These are phyloP conservation scores for Abramis brama DNA, from an alignment of 2,113 vertebrate species.

Conservation along the genomic window DNA sequence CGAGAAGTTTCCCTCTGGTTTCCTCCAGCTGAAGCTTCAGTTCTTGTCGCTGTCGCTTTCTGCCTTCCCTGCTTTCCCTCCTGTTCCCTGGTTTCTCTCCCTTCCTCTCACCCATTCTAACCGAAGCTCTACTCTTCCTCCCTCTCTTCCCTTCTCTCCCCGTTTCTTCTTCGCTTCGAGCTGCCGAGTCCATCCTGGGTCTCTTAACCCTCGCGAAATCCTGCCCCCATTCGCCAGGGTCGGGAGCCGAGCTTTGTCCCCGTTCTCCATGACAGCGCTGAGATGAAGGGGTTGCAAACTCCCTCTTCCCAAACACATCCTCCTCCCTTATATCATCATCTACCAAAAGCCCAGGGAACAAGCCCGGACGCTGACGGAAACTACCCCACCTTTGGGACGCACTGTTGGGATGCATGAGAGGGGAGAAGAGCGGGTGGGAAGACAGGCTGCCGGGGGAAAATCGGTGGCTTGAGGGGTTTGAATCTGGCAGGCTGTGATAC, in stretches of 20 bases:
- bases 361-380: slow-evolving; percentile 50
- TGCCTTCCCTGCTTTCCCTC: slow-evolving; percentile 65
- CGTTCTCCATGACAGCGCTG: slow-evolving; percentile 50
- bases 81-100: slow-evolving; percentile 50
- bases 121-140: slow-evolving; percentile 35
- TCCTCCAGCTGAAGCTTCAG: slow-evolving; percentile 79
- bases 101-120: slow-evolving; percentile 28
- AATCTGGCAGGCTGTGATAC: slow-evolving; percentile 63
- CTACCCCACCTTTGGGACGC: slow-evolving; percentile 63
- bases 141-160: slow-evolving; percentile 47
- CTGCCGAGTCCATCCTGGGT: slow-evolving; percentile 66
- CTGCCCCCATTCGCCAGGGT: slow-evolving; percentile 64
- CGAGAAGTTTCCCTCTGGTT: slow-evolving; percentile 74
- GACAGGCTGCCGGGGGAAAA: slow-evolving; percentile 58
- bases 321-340: slow-evolving; percentile 54
- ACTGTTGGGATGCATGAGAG: slow-evolving; percentile 72
- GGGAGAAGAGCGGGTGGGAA: slow-evolving; percentile 73
- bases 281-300: slow-evolving; percentile 25
- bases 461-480: slow-evolving; percentile 57
- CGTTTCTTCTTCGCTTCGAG: slow-evolving; percentile 49
- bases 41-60: slow-evolving; percentile 73
- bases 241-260: slow-evolving; percentile 60
- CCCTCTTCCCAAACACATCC: slow-evolving; percentile 54
- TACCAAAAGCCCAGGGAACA: slow-evolving; percentile 52
- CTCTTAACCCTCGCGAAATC: slow-evolving; percentile 71